Base-by-base conservation (phyloP, 2,888 invertebrate species). In the Adela reaumurella region DNA sequence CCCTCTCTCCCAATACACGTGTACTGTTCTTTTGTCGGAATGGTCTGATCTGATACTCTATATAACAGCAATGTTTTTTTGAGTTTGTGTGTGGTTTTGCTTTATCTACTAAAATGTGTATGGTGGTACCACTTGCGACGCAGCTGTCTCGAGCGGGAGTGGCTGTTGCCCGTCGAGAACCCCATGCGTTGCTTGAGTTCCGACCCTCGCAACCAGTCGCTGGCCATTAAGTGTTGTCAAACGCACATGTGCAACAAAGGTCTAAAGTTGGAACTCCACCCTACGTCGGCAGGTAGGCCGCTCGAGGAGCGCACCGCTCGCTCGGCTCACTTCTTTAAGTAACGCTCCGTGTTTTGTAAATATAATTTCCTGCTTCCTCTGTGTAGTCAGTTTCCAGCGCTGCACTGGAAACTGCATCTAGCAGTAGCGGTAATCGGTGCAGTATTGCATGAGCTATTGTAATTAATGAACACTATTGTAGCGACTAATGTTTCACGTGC, bases 171-270 rank as follows among this genome's bases (percentile, higher is more conserved):
- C 71, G 83, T 84, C 76, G 87, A 88, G 82, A 89, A 90, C 72
- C 88, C 89, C 74, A 83, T 90, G 83, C 83, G 87, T 83, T 91
- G 91, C 83, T 86, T 87, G 80, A 83, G 85, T 74, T 84, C 87
- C 74, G 84, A 83, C 79, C 82, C 83, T 79, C 82, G 83, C 79
- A 89, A 88, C 82, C 85, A 85, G 67, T 84, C 87, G 62, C 86
- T 88, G 83, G 85, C 85, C 81, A 87, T 90, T 82, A 83, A 85
- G 70, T 92, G 91, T 86, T 92, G 92, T 85, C 85, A 86, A 72
- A 80, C 86, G 65, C 81, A 83, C 81, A 86, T 85, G 85, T 90
- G 90, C 85, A 90, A 90, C 81, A 81, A 74, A 64, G 79, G 82
- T 63, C 82, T 89, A 74, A 83, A 76, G 67, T 85, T 88, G 68